Percentiles rank a stretch among this genome's conserved stretches.
Evolutionary conservation across 2,888 invertebrate species (phyloP).

Genomic region (Drosophila birchii): DNA sequence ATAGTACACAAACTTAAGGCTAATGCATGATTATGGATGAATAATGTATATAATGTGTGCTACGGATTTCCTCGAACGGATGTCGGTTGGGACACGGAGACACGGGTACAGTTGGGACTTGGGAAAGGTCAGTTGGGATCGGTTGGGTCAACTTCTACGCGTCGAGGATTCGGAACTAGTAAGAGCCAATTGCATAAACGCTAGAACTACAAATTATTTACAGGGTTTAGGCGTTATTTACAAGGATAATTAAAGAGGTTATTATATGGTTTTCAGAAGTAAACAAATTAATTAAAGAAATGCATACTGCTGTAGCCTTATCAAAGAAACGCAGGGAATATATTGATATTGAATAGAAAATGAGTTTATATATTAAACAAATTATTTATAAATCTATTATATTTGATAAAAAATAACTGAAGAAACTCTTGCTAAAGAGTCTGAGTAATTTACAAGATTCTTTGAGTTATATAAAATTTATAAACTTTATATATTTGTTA

Average conservation of each 20-base stretch:
- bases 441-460: background rate
- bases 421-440: background rate
- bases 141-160: constrained; percentile 11
- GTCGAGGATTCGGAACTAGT: constrained; percentile 28
- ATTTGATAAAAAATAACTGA: background rate
- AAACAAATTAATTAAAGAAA: constrained; percentile 6
- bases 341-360: background rate
- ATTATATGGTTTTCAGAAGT: constrained; percentile 2
- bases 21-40: constrained; percentile 81
- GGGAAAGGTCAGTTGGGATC: constrained; percentile 11
- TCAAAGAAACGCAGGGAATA: background rate
- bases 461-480: background rate
- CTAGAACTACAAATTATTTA: constrained; percentile 51
- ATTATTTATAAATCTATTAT: no score
- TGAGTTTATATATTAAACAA: no score
- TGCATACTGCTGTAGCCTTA: constrained; percentile 10
- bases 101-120: background rate
- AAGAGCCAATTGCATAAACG: constrained; percentile 52
- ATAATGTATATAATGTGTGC: constrained; percentile 69
- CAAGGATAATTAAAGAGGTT: constrained; percentile 30
- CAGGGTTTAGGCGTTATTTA: constrained; percentile 22
- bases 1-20: constrained; percentile 66
- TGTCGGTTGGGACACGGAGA: constrained; percentile 24
- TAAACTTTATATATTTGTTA: background rate
- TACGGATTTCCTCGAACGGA: constrained; percentile 43